Conservation (phyloP, 2,888 invertebrate species). For the Drosophila mercatorum region DNA sequence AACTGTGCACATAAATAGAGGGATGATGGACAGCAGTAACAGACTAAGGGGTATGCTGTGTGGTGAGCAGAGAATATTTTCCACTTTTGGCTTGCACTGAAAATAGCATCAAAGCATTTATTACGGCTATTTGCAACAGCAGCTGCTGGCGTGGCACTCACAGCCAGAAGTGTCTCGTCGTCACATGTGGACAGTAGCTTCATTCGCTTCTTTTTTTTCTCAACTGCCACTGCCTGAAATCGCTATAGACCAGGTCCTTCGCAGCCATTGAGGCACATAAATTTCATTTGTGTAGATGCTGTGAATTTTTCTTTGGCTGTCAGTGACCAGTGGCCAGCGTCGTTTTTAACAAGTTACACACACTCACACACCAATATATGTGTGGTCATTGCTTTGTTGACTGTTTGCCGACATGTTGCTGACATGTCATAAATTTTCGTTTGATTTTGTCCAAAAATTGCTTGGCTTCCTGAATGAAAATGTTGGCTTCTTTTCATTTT, state of each 20-base stretch:
- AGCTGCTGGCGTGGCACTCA: conserved; percentile 23
- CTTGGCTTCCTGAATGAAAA: conserved; percentile 27
- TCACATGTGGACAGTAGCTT: conserved; percentile 45
- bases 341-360: conserved; percentile 56
- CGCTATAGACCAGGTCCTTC: conserved; percentile 3
- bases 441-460: conserved; percentile 51
- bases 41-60: neutral
- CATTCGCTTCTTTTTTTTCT: neutral
- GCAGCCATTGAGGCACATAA: conserved; percentile 48
- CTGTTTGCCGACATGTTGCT: conserved; percentile 34
- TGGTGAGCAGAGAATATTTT: conserved; percentile 55
- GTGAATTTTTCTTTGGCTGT: conserved; percentile 49
- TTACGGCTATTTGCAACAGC: conserved; percentile 60
- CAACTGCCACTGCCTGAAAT: neutral
- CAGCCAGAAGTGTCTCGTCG: conserved; percentile 39
- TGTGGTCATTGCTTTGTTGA: conserved; percentile 20
- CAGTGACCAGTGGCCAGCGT: conserved; percentile 59
- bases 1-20: conserved; percentile 22
- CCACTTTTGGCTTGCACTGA: conserved; percentile 72
- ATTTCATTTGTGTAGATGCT: conserved; percentile 45
- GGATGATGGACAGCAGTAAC: neutral
- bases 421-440: conserved; percentile 67
- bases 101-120: conserved; percentile 80
- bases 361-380: conserved; percentile 1
- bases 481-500: conserved; percentile 26